Percentiles rank a stretch among this genome's conserved stretches.
phyloP scores from a whole-genome alignment of 2,797 vertebrate genomes.

The Falco cherrug region DNA sequence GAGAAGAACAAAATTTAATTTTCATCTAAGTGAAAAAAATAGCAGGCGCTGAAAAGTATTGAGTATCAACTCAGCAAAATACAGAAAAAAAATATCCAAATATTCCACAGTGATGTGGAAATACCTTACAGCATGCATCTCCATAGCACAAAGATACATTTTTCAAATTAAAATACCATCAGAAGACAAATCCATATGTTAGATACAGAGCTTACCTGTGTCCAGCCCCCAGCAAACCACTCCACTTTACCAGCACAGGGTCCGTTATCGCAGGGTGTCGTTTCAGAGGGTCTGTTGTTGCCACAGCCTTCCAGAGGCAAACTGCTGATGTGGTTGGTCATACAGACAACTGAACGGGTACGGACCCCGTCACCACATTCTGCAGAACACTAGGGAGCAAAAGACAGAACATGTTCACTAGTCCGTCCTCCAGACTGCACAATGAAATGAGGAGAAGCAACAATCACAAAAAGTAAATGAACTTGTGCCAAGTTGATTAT shows the following conservation, averaged over 20 bases:
- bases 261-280: slow-evolving; percentile 85
- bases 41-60: neutral
- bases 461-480: accelerated
- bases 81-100: neutral
- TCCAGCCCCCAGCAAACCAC: slow-evolving; percentile 95
- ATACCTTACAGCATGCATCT: neutral
- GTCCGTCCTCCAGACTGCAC: accelerated
- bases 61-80: neutral
- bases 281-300: slow-evolving; percentile 82
- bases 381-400: slow-evolving; percentile 75
- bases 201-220: slow-evolving; percentile 81
- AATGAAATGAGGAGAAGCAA: neutral
- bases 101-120: neutral
- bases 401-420: neutral
- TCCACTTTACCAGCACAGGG: slow-evolving; percentile 88
- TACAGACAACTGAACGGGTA: slow-evolving; percentile 86
- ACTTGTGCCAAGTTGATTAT: neutral
- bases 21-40: neutral
- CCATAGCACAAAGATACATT: neutral
- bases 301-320: slow-evolving; percentile 93
- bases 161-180: neutral
- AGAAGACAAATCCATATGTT: neutral
- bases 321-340: slow-evolving; percentile 89
- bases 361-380: slow-evolving; percentile 86
- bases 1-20: neutral